A percentile compares a stretch with the other conserved stretches of the same genome.
phyloP scores from a whole-genome alignment of 2,797 vertebrate species.

The Tangara arthus region DNA sequence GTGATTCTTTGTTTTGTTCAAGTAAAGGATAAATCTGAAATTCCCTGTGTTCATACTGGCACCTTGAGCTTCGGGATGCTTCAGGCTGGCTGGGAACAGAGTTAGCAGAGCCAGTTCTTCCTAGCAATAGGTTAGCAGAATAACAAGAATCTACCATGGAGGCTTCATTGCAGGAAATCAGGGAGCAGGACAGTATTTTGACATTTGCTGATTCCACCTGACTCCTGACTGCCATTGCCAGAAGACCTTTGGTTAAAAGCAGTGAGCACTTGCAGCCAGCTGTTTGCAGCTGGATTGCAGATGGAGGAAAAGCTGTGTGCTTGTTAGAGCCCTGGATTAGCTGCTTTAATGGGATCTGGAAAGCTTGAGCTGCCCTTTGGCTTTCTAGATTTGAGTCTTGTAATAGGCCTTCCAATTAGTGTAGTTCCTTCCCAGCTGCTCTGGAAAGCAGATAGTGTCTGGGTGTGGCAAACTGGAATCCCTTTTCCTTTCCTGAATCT shows the following conservation, averaged over 20 bases:
- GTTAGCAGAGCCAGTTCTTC: background rate
- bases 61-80: background rate
- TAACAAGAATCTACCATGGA: background rate
- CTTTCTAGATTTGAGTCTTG: background rate
- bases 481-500: background rate
- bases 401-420: background rate
- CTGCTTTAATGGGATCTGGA: background rate
- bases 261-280: background rate
- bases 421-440: background rate
- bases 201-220: background rate
- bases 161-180: background rate
- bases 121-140: background rate
- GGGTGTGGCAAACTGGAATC: background rate
- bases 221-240: background rate
- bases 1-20: background rate
- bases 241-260: background rate
- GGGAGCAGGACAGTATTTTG: background rate
- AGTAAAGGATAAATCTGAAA: background rate
- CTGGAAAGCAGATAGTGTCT: background rate
- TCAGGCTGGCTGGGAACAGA: background rate
- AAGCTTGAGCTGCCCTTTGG: background rate
- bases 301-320: background rate
- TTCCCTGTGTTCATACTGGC: background rate
- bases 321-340: background rate
- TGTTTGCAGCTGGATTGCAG: background rate